Conservation (phyloP, 2,113 vertebrate species). For the Rhynchomys soricoides region DNA sequence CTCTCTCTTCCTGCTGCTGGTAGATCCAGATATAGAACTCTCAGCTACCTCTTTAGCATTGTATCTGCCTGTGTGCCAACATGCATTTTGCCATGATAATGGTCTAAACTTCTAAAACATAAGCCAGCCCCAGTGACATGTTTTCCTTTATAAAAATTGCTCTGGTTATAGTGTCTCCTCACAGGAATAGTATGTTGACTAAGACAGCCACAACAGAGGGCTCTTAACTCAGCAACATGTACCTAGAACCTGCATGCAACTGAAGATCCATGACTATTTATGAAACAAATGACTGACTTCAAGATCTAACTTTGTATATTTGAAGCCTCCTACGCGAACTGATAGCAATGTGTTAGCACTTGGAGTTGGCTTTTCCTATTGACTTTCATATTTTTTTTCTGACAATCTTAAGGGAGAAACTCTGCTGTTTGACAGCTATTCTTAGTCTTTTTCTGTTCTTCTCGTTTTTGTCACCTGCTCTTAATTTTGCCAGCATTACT, state of each 20-base stretch:
- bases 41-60: neutral
- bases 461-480: conserved; percentile 8
- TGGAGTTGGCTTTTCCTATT: neutral
- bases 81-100: neutral
- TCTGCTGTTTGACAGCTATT: neutral
- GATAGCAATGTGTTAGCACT: neutral
- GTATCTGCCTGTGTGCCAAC: neutral
- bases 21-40: neutral
- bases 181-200: neutral
- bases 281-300: neutral
- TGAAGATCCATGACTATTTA: neutral
- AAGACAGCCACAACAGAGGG: neutral
- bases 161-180: neutral
- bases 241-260: neutral
- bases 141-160: neutral
- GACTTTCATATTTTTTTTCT: conserved; percentile 7
- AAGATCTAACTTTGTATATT: neutral
- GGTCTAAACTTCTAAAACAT: neutral
- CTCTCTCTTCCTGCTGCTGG: neutral
- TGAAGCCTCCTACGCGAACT: neutral
- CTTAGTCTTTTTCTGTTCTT: conserved; percentile 21
- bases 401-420: neutral
- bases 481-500: conserved; percentile 37
- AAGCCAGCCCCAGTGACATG: neutral
- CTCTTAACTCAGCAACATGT: neutral